These are phyloP conservation scores for Triplophysa dalaica DNA, from an alignment of 2,113 vertebrate species.

Conservation along the genomic window DNA sequence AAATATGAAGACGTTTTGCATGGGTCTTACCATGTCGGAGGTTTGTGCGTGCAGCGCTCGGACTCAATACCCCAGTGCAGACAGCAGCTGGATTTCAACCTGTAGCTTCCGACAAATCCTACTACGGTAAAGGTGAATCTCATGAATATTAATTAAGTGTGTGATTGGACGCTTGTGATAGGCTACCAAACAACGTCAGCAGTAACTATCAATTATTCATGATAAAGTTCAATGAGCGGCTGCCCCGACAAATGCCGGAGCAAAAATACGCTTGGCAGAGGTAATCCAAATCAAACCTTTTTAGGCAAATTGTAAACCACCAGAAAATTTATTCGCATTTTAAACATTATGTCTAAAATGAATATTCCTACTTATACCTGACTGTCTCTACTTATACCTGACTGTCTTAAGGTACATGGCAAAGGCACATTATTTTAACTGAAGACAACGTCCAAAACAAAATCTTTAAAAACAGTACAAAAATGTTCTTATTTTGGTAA, in stretches of 20 bases:
- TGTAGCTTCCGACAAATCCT: conserved; percentile 23
- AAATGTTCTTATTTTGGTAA: no score
- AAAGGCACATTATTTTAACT: no score
- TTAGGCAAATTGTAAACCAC: no score
- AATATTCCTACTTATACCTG: no score
- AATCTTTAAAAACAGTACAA: no score
- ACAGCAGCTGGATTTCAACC: conserved; percentile 59
- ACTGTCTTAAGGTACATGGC: no score
- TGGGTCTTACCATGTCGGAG: conserved; percentile 71
- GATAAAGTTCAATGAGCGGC: conserved; percentile 28
- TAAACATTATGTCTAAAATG: no score
- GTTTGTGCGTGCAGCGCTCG: conserved; percentile 46
- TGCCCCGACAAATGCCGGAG: conserved; percentile 71
- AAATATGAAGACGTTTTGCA: not conserved
- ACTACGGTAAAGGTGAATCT: not conserved
- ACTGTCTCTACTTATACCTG: no score
- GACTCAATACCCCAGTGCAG: conserved; percentile 39
- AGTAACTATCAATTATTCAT: not conserved
- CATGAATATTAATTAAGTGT: conserved; percentile 4
- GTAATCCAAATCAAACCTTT: no score
- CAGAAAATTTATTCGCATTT: no score
- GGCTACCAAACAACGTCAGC: not conserved
- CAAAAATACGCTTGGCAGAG: not conserved
- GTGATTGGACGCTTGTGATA: not conserved
- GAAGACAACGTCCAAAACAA: no score